Evolutionary conservation across 2,888 invertebrate species (phyloP), one percentile per base, ranked within the genome.

Genomic region (Tuberolachnus salignus): DNA sequence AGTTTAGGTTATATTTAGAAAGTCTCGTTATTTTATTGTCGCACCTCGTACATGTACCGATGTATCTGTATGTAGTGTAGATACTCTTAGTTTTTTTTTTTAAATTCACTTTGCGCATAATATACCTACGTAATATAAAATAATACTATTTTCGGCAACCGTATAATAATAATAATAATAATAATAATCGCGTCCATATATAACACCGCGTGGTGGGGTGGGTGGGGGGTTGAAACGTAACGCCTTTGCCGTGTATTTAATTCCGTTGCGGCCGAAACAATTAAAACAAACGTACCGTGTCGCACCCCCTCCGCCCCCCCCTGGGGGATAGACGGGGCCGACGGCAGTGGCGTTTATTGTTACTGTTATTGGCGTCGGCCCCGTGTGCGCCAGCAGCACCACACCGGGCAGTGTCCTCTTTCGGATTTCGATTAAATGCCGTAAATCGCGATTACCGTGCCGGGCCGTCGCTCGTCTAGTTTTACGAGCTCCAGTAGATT

Each of bases 261-360:
- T 75, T 67, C 78, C 67, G 23, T 69, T 49, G 73, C 57, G 42
- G 59, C 78, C 59, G 42, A 73, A 67, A 78, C 78, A 78, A 78
- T 78, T 78, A 78, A 78, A 78, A 78, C 69, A 69, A 78, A 78
- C 78, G 78, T 69, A 78, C 78, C 78, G 69, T 69, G 34, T 69
- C 78, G 63, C 44, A 4, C n/a, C n/a, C n/a, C n/a, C n/a, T n/a
- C n/a, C n/a, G n/a, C n/a, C n/a, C n/a, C n/a, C n/a, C n/a, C n/a
- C n/a, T n/a, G n/a, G n/a, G n/a, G n/a, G n/a, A n/a, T n/a, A n/a
- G n/a, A n/a, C 57, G n/a, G 19, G 51, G 16, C 1, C 44, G 44
- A 1, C 6, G 9, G 42, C 63, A 42, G 51, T 23, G 66, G 46
- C 75, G 78, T 78, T 78, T 69, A 78, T 78, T 78, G 69, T 78